Evolutionary conservation across 2,888 invertebrate genomes (phyloP).

Genomic region (Allygus modestus): DNA sequence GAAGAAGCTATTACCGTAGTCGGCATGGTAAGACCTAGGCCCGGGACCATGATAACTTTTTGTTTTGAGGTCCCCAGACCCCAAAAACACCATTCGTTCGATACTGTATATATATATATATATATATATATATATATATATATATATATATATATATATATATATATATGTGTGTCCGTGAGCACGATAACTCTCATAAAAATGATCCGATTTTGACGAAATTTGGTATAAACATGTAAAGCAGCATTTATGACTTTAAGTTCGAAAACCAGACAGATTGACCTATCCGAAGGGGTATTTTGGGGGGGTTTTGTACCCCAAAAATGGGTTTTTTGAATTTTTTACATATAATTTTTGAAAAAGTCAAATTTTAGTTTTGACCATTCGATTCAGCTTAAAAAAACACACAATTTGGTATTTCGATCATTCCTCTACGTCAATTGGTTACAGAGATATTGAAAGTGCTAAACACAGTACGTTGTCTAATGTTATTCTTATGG

Average conservation of each 20-base stretch:
- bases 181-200: not conserved
- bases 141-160: slow-evolving; percentile 9
- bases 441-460: not conserved
- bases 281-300: not conserved
- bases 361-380: not conserved
- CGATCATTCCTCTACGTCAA: not conserved
- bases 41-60: not conserved
- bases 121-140: slow-evolving; percentile 9
- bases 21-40: not conserved
- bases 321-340: not conserved
- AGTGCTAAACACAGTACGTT: not conserved
- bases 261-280: not conserved
- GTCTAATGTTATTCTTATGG: not conserved
- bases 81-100: slow-evolving; percentile 3
- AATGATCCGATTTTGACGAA: not conserved
- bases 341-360: not conserved
- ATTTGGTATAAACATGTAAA: not conserved
- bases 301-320: no score
- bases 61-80: not conserved
- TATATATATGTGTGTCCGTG: not conserved
- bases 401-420: not conserved
- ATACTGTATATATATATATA: not conserved
- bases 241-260: not conserved
- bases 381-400: not conserved
- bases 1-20: not conserved